Conservation (phyloP, 1,140 invertebrate species). For the Caenorhabditis brenneri region DNA sequence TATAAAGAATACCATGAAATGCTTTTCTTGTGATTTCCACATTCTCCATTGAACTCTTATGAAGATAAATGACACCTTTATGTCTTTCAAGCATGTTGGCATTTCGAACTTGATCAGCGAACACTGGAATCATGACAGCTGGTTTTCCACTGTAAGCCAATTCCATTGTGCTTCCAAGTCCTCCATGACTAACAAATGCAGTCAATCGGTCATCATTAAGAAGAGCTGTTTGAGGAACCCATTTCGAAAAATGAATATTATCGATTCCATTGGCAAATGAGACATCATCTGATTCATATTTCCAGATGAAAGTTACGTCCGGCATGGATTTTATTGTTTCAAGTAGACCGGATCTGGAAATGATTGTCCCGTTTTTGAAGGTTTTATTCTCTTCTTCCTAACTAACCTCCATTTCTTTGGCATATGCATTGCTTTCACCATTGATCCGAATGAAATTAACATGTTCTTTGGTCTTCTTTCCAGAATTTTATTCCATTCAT, state of each 20-base stretch:
- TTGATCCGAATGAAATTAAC: slow-evolving; percentile 58
- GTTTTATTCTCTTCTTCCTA: neutral
- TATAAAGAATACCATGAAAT: slow-evolving; percentile 33
- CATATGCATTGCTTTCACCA: slow-evolving; percentile 53
- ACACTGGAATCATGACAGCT: slow-evolving; percentile 57
- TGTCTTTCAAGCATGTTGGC: slow-evolving; percentile 48
- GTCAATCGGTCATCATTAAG: neutral
- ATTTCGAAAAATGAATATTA: slow-evolving; percentile 11
- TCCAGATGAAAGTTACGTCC: slow-evolving; percentile 11
- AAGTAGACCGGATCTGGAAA: slow-evolving; percentile 4
- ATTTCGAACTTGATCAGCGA: slow-evolving; percentile 60
- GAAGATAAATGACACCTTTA: slow-evolving; percentile 42
- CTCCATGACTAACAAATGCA: neutral
- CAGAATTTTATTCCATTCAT: slow-evolving; percentile 43
- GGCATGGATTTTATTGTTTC: slow-evolving; percentile 1
- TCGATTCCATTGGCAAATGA: neutral
- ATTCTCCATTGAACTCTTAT: slow-evolving; percentile 42
- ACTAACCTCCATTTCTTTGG: slow-evolving; percentile 50
- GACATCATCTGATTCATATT: slow-evolving; percentile 12
- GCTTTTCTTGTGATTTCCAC: slow-evolving; percentile 31
- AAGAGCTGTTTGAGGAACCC: slow-evolving; percentile 22
- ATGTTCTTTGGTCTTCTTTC: slow-evolving; percentile 25
- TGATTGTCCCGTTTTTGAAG: neutral
- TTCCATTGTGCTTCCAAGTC: slow-evolving; percentile 22
- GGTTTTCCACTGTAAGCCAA: slow-evolving; percentile 33